Percentiles rank a stretch among this genome's conserved stretches.
phyloP scores from a whole-genome alignment of 1,140 invertebrate genomes.

The Gryllus bimaculatus region DNA sequence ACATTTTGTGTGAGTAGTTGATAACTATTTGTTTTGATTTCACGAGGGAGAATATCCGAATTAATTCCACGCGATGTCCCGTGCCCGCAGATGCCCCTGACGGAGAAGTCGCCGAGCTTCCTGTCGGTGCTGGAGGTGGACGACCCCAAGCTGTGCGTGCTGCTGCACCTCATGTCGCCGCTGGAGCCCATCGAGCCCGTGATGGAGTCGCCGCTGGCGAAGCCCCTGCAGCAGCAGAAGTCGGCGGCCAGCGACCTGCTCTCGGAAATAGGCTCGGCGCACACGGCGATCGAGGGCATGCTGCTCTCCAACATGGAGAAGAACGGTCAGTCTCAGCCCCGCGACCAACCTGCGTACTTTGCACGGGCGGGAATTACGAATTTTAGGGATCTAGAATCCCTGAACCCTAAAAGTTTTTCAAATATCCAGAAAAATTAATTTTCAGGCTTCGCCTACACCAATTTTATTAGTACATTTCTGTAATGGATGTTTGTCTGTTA shows the following conservation, averaged over 20 bases:
- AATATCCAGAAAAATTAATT: too few relatives aligned
- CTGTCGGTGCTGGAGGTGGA: slow-evolving; percentile 73
- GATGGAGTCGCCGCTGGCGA: slow-evolving; percentile 67
- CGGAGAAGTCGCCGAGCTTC: slow-evolving; percentile 38
- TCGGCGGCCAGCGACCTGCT: slow-evolving; percentile 65
- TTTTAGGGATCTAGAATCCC: not conserved
- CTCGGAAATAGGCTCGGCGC: slow-evolving; percentile 58
- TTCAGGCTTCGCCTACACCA: too few relatives aligned
- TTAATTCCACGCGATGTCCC: too few relatives aligned
- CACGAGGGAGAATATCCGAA: too few relatives aligned
- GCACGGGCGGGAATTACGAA: not conserved
- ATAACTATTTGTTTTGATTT: too few relatives aligned
- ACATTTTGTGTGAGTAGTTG: too few relatives aligned
- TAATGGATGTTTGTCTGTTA: too few relatives aligned
- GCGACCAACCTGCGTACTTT: too few relatives aligned
- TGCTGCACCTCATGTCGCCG: slow-evolving; percentile 80
- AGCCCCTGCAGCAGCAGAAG: slow-evolving; percentile 65
- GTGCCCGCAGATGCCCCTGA: slow-evolving; percentile 30
- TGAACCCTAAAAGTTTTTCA: too few relatives aligned
- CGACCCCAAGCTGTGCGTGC: slow-evolving; percentile 75
- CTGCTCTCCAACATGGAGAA: slow-evolving; percentile 79
- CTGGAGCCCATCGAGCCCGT: slow-evolving; percentile 72
- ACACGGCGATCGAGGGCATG: slow-evolving; percentile 66
- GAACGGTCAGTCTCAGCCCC: slow-evolving; percentile 61
- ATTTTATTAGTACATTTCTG: too few relatives aligned